These are phyloP conservation scores for Tonatia bakeri DNA, from an alignment of 2,113 vertebrate genomes.

Conservation along the genomic window DNA sequence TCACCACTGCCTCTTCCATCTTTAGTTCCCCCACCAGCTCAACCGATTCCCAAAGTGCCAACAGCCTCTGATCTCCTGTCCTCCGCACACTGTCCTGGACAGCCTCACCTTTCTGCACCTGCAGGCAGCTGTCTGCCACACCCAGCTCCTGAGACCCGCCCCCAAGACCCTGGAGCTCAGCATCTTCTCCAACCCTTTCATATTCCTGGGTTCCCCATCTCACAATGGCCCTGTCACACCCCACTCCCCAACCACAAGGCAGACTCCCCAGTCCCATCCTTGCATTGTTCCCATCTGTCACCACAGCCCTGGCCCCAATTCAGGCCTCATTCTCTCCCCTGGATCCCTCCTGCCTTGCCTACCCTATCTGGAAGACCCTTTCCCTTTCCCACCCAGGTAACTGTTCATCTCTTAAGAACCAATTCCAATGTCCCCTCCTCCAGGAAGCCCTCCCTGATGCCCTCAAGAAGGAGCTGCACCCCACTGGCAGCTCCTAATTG, in stretches of 20 bases:
- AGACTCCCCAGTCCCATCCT: background rate
- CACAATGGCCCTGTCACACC: background rate
- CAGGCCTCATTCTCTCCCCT: background rate
- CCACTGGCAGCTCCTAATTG: background rate
- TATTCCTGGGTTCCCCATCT: background rate
- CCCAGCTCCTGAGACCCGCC: background rate
- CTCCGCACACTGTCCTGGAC: background rate
- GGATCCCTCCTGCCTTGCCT: background rate
- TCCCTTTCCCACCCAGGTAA: background rate
- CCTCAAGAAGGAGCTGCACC: background rate
- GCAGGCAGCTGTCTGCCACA: background rate
- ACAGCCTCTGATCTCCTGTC: background rate
- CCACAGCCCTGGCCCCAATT: background rate
- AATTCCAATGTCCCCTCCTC: background rate
- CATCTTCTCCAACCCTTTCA: background rate
- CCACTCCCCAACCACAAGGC: background rate
- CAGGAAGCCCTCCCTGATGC: background rate
- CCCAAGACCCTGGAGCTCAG: background rate
- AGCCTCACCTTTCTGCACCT: background rate
- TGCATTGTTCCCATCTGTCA: background rate
- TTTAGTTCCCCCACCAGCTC: background rate
- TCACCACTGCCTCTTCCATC: rapidly evolving
- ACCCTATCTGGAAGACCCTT: background rate
- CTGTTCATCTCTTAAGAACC: background rate
- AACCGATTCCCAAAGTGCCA: rapidly evolving